Conservation (phyloP, 2,113 vertebrate genomes). For the Oreochromis aureus region DNA sequence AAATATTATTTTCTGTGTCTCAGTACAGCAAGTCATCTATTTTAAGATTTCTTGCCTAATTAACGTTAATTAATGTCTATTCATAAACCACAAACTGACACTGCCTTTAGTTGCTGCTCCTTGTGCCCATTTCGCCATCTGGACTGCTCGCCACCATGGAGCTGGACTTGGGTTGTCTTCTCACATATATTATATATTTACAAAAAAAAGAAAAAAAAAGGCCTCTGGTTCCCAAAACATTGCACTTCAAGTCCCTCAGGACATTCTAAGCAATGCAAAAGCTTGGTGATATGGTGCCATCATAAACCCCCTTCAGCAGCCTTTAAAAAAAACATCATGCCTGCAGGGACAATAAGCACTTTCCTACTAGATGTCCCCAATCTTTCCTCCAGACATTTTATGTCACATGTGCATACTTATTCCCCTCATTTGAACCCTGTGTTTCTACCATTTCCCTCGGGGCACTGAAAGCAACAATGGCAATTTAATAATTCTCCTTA, state of each 20-base stretch:
- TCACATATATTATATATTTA: slow-evolving; percentile 2
- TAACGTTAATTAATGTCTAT: neutral
- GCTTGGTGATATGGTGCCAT: neutral
- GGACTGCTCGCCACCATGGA: neutral
- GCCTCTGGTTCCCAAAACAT: slow-evolving; percentile 15
- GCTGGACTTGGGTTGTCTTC: slow-evolving; percentile 16
- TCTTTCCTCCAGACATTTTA: slow-evolving; percentile 38
- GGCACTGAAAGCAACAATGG: neutral
- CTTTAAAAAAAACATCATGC: slow-evolving; percentile 24
- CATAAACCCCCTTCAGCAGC: neutral
- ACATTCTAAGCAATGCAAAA: slow-evolving; percentile 2
- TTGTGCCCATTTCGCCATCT: neutral
- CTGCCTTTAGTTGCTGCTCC: neutral
- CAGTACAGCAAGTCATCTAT: neutral
- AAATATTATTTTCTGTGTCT: neutral
- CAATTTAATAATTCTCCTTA: neutral
- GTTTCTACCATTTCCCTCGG: neutral
- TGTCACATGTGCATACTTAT: slow-evolving; percentile 29
- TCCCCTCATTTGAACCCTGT: slow-evolving; percentile 28
- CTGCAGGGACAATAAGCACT: slow-evolving; percentile 12
- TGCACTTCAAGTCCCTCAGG: neutral
- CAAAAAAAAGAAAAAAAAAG: rapidly evolving
- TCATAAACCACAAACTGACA: neutral
- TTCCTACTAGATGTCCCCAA: slow-evolving; percentile 6
- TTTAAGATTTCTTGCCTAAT: neutral